Evolutionary conservation across 2,888 invertebrate species (phyloP), one percentile per base, ranked within the genome.

Genomic region (Andricus curvator): DNA sequence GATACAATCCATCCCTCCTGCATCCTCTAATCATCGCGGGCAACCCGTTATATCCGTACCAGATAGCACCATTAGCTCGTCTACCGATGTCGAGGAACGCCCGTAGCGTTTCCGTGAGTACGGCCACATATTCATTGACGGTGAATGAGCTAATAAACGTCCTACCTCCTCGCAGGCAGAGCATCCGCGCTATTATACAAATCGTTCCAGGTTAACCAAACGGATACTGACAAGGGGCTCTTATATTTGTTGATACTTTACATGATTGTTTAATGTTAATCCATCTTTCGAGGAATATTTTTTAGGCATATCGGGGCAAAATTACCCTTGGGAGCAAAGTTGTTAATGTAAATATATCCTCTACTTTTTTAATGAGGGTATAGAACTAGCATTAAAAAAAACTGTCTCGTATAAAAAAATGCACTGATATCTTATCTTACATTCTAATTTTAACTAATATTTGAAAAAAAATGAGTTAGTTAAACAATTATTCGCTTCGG

Each of bases 1-100:
- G 88, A 88, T 87, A 87, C 84, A 86, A 84, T 85, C 88, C 85
- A 81, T 85, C 84, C 83, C 86, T 82, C 83, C 79, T 60, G 83
- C 86, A 86, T 85, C 86, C 86, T 86, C 88, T 87, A 88, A 85
- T 88, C 89, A 85, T 83, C 86, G 85, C 74, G 84, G 82, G 80
- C 83, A 83, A 83, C 85, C 86, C 86, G 86, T 86, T 87, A 86
- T 86, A 86, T 84, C 88, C 89, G 89, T 86, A 85, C 85, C 84
- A 86, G 85, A 86, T 86, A 86, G 84, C 82, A 79, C 83, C 83
- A 81, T 83, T 79, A 62, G 67, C 56, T 64, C 22, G 74, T 77
- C 82, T 80, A 65, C 29, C 80, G 67, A 68, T 77, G 66, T 79
- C 77, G 78, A 74, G 60, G 60, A 77, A 41, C 25, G 41, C 77